phyloP scores from a whole-genome alignment of 2,888 invertebrate genomes.

The Agrochola lota region DNA sequence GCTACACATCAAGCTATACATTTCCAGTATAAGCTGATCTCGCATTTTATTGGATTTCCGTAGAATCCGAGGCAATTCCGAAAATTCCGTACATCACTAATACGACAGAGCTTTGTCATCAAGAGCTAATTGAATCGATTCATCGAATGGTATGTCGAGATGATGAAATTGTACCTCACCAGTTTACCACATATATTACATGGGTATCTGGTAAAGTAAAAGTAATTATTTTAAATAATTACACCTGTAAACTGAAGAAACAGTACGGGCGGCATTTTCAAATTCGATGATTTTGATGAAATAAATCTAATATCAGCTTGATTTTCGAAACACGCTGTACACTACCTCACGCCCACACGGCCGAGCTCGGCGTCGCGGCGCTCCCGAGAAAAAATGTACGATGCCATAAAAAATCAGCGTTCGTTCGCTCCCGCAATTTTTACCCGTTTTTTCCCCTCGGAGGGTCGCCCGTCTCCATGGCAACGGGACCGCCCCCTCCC shows the following conservation, averaged over 20 bases:
- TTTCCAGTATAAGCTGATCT: too few relatives aligned
- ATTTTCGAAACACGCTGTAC: conserved; percentile 73
- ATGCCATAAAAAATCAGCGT: conserved; percentile 90
- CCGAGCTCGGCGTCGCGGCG: conserved; percentile 79
- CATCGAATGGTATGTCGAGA: not conserved
- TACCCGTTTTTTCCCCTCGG: conserved; percentile 90
- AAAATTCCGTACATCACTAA: too few relatives aligned
- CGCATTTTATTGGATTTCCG: too few relatives aligned
- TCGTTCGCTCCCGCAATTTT: conserved; percentile 89
- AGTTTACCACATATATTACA: not conserved
- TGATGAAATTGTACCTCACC: too few relatives aligned
- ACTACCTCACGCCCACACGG: conserved; percentile 73
- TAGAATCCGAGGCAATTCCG: too few relatives aligned
- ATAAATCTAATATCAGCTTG: not conserved
- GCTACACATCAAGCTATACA: too few relatives aligned
- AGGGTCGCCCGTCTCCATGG: conserved; percentile 87
- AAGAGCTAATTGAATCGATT: too few relatives aligned
- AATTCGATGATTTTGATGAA: not conserved
- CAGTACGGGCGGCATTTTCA: rapidly evolving
- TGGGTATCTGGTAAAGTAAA: not conserved
- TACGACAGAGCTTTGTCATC: too few relatives aligned
- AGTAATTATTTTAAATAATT: not conserved
- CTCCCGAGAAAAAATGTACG: conserved; percentile 89
- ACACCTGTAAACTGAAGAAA: not conserved
- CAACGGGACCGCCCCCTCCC: conserved; percentile 80